Conservation (phyloP, 2,888 invertebrate species). For the Lepidochrysops patricia region DNA sequence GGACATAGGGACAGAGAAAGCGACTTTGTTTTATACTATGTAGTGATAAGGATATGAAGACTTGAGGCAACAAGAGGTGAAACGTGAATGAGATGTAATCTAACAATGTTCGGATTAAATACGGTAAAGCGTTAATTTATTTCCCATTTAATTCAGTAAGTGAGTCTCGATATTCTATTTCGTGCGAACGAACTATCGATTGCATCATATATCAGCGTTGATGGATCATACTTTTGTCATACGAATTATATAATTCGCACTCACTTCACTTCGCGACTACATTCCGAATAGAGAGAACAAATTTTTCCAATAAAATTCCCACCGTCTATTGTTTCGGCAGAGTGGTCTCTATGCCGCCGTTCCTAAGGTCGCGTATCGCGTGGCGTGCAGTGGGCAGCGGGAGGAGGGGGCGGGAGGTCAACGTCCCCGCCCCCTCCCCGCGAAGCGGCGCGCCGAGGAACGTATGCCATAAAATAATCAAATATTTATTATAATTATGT, state of each 20-base stretch:
- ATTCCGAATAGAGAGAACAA: slow-evolving; percentile 49
- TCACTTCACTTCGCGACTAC: slow-evolving; percentile 49
- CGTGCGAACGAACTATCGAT: slow-evolving; percentile 9
- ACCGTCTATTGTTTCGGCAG: slow-evolving; percentile 33
- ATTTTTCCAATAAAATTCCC: slow-evolving; percentile 47
- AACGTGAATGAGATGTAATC: neutral
- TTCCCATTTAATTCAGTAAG: neutral
- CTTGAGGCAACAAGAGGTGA: too few species aligned
- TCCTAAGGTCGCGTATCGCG: slow-evolving; percentile 52
- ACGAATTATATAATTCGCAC: slow-evolving; percentile 45
- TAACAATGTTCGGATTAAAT: neutral
- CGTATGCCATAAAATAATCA: slow-evolving; percentile 26
- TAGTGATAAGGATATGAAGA: too few species aligned
- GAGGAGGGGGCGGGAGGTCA: slow-evolving; percentile 50
- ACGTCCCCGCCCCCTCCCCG: slow-evolving; percentile 37
- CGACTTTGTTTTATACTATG: too few species aligned
- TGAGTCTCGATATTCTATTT: neutral
- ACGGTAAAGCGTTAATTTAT: neutral
- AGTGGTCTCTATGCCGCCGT: slow-evolving; percentile 34
- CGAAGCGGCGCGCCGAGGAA: slow-evolving; percentile 21
- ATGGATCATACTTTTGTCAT: slow-evolving; percentile 25
- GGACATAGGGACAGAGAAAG: too few species aligned
- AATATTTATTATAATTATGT: slow-evolving; percentile 24
- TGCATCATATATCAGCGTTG: slow-evolving; percentile 13
- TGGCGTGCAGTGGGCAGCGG: slow-evolving; percentile 25